Evolutionary conservation across 1,140 invertebrate species (phyloP), one percentile per base, ranked within the genome.

Genomic region (Bathynomus jamesi): DNA sequence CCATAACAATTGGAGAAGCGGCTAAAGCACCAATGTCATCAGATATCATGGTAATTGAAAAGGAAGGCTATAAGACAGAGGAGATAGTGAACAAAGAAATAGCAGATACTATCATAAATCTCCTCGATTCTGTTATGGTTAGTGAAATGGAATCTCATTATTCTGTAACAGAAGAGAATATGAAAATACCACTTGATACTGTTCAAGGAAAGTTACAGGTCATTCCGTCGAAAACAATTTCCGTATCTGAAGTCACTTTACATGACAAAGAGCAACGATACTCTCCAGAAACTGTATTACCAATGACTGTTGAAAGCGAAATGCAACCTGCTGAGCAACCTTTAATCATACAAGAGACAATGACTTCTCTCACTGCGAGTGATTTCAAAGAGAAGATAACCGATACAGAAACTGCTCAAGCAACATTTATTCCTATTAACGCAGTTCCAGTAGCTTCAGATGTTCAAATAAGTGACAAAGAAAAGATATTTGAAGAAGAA

Each of bases 51-150:
- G 67, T 69, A 62, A 70, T 61, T 67, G 72, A 74, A 29, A 60
- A 64, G 7, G 72, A 74, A 62, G 72, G 72, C 21, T 32, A 30
- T 25, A 46, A 82, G 77, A 64, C 73, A 25, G 81, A 79, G 24
- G 83, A 81, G 73, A 66, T 78, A 28, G 80, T 79, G 11, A 69
- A 73, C 60, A 61, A 53, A 5, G 11, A 53, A 21, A 53, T 1
- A 5, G 2, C 40, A 17, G 21, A 11, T 53, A 53, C 40, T 17
- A 53, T 11, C 21, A 21, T 53, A 11, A 5, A 17, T 2, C 13
- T 21, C 21, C 40, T 17, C 2, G 87, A 91, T 80, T 84, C 87
- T 69, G 79, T 90, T 53, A 79, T 87, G 21, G 82, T 90, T 11
- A 60, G 63, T 61, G 72, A 74, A 74, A 67, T 61, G 7, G 53